Base-by-base conservation (phyloP, 2,888 invertebrate genomes). In the Scaeva pyrastri region DNA sequence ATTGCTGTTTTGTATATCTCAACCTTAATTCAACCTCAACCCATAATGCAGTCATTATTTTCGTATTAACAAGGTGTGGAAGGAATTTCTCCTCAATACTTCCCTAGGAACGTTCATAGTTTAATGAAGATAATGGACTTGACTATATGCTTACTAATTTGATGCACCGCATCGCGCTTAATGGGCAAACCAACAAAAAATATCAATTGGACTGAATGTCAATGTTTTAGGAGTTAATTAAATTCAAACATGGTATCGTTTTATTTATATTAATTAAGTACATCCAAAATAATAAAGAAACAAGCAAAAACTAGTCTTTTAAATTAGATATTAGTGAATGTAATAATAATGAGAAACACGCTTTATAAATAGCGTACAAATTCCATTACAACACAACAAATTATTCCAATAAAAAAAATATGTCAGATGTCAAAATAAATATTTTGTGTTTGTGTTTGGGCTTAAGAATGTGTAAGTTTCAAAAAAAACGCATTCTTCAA, bases 1-100 rank as follows among this genome's bases (percentile, higher is more conserved):
- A 87, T 87, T 84, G 84, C 85, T 85, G 87, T 85, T 81, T 85
- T 85, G 76, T 74, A 64, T 72, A 64, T 72, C 78, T 78, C 80
- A 48, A 45, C 45, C 62, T 45, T 73, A 64, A 16, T 26, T 45
- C 64, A 64, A 66, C 83, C 85, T 81, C 84, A 84, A 76, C 73
- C 79, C 80, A 85, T 91, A 91, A 92, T 92, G 91, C 91, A 92
- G 92, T 92, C 92, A 92, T 93, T 93, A 93, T 92, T 92, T 93
- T 93, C 93, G 92, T 93, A 94, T 93, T 94, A 93, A 93, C 92
- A 91, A 93, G 93, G 93, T 93, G 93, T 92, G 92, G 91, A 92
- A 90, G 89, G 90, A 90, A 91, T 89, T 90, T 90, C 72, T 84
- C 62, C 19, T 79, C 60, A 21, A 55, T 77, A 58, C 66, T 66